Conservation (phyloP, 2,797 vertebrate species). For the Oreonectes daqikongensis region DNA sequence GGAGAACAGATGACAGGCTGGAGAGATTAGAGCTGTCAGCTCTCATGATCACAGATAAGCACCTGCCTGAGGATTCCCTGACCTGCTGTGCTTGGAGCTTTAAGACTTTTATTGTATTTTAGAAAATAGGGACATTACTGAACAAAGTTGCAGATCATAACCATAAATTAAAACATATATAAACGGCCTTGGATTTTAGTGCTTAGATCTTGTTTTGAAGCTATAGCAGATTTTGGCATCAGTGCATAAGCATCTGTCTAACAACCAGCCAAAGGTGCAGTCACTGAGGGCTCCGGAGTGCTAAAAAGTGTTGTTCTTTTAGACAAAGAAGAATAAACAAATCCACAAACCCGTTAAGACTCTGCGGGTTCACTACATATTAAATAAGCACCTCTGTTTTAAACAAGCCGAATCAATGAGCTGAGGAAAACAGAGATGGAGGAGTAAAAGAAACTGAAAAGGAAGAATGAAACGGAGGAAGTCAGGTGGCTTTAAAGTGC, state of each 20-base stretch:
- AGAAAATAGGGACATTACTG: not conserved
- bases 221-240: slow-evolving; percentile 1
- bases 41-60: slow-evolving; percentile 18
- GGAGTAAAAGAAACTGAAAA: slow-evolving; percentile 18
- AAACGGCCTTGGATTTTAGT: too few species aligned
- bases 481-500: slow-evolving; percentile 65
- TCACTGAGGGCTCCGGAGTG: not conserved
- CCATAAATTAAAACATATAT: not conserved
- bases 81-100: slow-evolving; percentile 25
- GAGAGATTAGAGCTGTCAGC: slow-evolving; percentile 39
- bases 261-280: not conserved
- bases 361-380: not conserved
- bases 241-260: slow-evolving; percentile 6
- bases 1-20: not conserved
- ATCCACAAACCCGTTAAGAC: not conserved
- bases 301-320: slow-evolving; percentile 13
- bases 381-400: slow-evolving; percentile 42
- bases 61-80: slow-evolving; percentile 38
- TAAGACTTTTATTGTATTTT: not conserved
- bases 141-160: not conserved
- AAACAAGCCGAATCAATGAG: slow-evolving; percentile 11
- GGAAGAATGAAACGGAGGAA: not conserved
- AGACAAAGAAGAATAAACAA: not conserved
- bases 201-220: not conserved
- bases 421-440: slow-evolving; percentile 3